Evolutionary conservation across 2,113 vertebrate species (phyloP).

Genomic region (Caretta caretta): DNA sequence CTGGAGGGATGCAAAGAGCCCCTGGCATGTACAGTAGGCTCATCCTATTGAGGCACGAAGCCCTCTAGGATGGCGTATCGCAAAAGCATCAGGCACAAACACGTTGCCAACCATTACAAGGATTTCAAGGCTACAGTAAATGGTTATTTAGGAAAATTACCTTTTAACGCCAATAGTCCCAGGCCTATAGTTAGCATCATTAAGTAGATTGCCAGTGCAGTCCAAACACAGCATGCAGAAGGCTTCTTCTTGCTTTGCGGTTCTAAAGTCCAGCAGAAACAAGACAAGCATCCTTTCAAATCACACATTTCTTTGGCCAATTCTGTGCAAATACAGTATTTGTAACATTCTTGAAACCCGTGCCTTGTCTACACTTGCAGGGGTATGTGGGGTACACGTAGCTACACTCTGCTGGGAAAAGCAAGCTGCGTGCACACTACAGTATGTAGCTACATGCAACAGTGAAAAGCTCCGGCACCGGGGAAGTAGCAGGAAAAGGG

Average conservation of each 20-base stretch:
- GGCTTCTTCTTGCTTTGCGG: conserved; percentile 49
- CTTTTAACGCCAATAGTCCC: conserved; percentile 67
- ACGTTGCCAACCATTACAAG: neutral
- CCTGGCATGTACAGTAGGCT: neutral
- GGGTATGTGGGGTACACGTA: neutral
- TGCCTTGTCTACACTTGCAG: neutral
- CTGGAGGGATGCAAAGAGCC: neutral
- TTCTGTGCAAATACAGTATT: neutral
- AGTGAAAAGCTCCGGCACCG: neutral
- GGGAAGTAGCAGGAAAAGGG: neutral
- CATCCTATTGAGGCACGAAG: neutral
- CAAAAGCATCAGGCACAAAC: neutral
- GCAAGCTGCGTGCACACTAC: neutral
- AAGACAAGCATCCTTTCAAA: neutral
- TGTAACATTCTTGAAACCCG: accelerated
- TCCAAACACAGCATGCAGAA: neutral
- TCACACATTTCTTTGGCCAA: neutral
- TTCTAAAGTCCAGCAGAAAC: conserved; percentile 62
- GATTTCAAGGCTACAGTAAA: accelerated
- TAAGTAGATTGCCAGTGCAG: conserved; percentile 45
- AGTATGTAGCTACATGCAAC: neutral
- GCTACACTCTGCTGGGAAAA: neutral
- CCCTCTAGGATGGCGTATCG: neutral
- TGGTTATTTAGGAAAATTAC: conserved; percentile 38
- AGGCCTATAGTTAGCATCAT: conserved; percentile 55